Evolutionary conservation across 1,140 invertebrate genomes (phyloP).

Genomic region (Psilanteris sp.): DNA sequence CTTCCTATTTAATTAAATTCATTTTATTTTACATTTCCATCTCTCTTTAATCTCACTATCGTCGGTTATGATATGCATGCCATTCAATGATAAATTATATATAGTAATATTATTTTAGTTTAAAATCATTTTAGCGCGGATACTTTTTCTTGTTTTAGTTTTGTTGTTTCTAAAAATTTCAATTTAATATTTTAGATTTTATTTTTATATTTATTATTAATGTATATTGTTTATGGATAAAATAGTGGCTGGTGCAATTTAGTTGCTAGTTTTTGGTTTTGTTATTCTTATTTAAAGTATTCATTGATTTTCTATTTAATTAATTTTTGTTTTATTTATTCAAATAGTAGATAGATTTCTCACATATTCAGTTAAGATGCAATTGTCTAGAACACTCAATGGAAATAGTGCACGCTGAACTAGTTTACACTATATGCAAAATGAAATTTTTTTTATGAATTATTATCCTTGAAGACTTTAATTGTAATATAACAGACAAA

Average conservation of each 20-base stretch:
- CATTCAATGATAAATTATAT: too few relatives aligned
- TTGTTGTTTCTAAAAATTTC: too few relatives aligned
- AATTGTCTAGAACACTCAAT: conserved; percentile 38
- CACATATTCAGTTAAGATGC: conserved; percentile 17
- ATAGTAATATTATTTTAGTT: too few relatives aligned
- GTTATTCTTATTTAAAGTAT: too few relatives aligned
- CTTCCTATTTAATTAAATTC: background rate
- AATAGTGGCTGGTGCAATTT: conserved; percentile 47
- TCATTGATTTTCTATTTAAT: conserved; percentile 51
- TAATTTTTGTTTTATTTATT: conserved; percentile 26
- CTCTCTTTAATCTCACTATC: conserved; percentile 28
- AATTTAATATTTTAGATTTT: too few relatives aligned
- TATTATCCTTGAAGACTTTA: too few relatives aligned
- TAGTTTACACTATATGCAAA: conserved; percentile 34
- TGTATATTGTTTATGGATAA: conserved; percentile 14
- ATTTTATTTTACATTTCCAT: conserved; percentile 19
- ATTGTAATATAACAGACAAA: too few relatives aligned
- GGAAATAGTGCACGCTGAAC: conserved; percentile 53
- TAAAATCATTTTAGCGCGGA: too few relatives aligned
- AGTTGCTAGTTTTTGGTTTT: conserved; percentile 25
- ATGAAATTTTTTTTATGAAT: conserved; percentile 1
- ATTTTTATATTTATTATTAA: too few relatives aligned
- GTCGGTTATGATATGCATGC: conserved; percentile 73
- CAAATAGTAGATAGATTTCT: conserved; percentile 29
- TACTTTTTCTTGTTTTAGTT: conserved; percentile 31